These are phyloP conservation scores for Carduelis carduelis DNA, from an alignment of 2,797 vertebrate species.

Conservation along the genomic window DNA sequence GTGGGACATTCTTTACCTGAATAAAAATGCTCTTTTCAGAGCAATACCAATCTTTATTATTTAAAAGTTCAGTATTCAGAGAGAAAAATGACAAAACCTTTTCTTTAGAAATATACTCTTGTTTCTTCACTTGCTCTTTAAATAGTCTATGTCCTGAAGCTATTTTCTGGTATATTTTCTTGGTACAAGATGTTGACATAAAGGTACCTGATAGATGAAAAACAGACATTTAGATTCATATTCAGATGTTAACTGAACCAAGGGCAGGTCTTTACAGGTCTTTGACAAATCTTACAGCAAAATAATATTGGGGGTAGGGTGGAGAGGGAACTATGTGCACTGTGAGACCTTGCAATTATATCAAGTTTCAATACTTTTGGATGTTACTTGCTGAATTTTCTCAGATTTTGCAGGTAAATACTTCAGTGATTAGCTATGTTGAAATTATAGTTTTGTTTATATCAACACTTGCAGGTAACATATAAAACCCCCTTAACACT, in stretches of 20 bases:
- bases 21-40: conserved; percentile 32
- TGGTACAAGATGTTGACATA: conserved; percentile 18
- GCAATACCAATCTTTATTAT: neutral
- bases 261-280: neutral
- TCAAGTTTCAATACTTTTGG: neutral
- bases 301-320: neutral
- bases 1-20: neutral
- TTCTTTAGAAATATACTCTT: neutral
- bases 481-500: neutral
- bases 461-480: neutral
- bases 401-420: neutral
- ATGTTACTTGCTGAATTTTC: neutral
- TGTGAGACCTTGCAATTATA: neutral
- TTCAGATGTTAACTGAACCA: neutral
- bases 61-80: neutral
- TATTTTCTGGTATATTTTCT: conserved; percentile 36
- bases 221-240: neutral
- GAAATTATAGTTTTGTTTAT: neutral
- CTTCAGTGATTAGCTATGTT: neutral
- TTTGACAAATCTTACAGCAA: conserved; percentile 16
- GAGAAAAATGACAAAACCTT: neutral
- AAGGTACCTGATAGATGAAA: neutral
- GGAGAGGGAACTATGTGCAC: neutral
- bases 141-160: conserved; percentile 1
- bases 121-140: conserved; percentile 31